Base-by-base conservation (phyloP, 1,140 invertebrate species). In the Philopotamus ludificatus region DNA sequence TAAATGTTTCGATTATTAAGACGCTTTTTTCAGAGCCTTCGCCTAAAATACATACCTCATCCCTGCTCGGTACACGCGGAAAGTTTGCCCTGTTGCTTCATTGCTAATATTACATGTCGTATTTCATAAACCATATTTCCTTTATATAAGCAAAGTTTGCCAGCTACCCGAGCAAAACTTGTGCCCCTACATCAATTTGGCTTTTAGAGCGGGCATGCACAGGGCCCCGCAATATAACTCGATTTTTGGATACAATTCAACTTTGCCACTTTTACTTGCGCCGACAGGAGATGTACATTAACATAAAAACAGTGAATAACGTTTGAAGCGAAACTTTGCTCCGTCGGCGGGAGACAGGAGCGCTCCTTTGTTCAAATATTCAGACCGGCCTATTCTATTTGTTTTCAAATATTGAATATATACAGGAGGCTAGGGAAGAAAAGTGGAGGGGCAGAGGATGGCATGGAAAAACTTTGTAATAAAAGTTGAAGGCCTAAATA, bases 351-450 rank as follows among this genome's bases (percentile, higher is more conserved):
- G 28, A 12, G 4, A 34, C 28, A 34, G 12, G 28, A 12, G 39
- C 47, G 47, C 39, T 55, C 51, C 51, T 55, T 55, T 55, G 51
- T 55, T 55, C 51, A 25, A 55, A 25, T 26, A 55, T 55, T 55
- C 51, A 25, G 20, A 50, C 51, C 28, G 4, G n/a, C 28, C 12
- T 16, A 28, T 55, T 55, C 39, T 55, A 55, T 55, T 55, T 55
- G 51, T 55, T 55, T 55, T 55, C 10, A 55, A 55, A 28, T 16
- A 34, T 25, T 34, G 28, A 7, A 12, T 34, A 12, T 34, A 12
- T 34, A 12, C 28, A 12, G 12, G 28, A 12, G 28, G 28, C 4
- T 4, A 12, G 28, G 12, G 50, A 2, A 4, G 21, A 53, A 28
- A 55, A 10, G 3, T 26, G 15, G 12, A 12, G n/a, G n/a, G n/a